Evolutionary conservation across 2,888 invertebrate species (phyloP).

Genomic region (Lottia gigantea): DNA sequence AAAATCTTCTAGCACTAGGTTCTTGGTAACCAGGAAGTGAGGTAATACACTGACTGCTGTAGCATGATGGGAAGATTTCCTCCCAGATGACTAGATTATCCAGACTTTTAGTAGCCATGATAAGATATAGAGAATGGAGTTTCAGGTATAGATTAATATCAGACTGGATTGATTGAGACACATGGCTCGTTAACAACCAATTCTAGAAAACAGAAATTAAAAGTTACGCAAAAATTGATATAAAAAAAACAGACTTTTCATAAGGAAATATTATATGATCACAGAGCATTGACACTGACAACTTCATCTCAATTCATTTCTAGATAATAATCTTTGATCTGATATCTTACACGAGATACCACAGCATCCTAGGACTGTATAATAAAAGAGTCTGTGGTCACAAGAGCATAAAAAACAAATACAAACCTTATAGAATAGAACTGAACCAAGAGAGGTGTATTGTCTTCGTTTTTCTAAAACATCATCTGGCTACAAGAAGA

Average conservation of each 20-base stretch:
- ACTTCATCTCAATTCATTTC: too few species aligned
- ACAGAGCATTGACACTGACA: too few species aligned
- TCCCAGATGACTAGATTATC: slow-evolving; percentile 65
- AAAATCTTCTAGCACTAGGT: slow-evolving; percentile 58
- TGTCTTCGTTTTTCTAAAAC: slow-evolving; percentile 75
- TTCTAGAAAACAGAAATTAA: slow-evolving; percentile 69
- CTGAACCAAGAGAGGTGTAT: slow-evolving; percentile 75
- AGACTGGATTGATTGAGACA: slow-evolving; percentile 79
- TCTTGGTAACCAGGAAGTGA: slow-evolving; percentile 55
- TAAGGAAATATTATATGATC: too few species aligned
- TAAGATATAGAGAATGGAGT: slow-evolving; percentile 79
- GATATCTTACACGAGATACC: too few species aligned
- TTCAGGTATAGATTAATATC: slow-evolving; percentile 82
- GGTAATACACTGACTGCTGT: slow-evolving; percentile 18
- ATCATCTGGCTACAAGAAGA: slow-evolving; percentile 41
- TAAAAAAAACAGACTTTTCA: too few species aligned
- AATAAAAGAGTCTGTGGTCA: too few species aligned
- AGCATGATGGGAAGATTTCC: slow-evolving; percentile 60
- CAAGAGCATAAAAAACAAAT: too few species aligned
- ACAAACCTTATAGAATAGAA: slow-evolving; percentile 61
- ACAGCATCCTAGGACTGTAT: too few species aligned
- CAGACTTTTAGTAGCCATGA: slow-evolving; percentile 48
- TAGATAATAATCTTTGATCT: too few species aligned
- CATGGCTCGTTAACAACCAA: slow-evolving; percentile 82
- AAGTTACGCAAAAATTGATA: too few species aligned